Percentiles rank a stretch among this genome's conserved stretches.
Conservation (phyloP, 2,113 vertebrate genomes). For the Toxostoma redivivum region DNA sequence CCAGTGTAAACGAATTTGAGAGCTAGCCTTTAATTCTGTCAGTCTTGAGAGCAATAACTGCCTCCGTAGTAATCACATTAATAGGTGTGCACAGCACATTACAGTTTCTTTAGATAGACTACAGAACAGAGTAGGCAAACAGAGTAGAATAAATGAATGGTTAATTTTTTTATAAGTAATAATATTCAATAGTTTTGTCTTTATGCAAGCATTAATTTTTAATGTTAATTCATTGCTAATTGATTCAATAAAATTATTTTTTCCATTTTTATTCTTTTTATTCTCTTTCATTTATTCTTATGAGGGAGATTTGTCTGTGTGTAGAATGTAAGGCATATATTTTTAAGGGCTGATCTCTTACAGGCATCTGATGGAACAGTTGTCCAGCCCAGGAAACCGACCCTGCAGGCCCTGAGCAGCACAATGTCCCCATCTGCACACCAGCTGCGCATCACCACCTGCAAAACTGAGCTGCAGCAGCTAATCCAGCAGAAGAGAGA, state of each 20-base stretch:
- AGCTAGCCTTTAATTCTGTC: background rate
- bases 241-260: background rate
- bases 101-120: background rate
- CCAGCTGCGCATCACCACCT: slow-evolving; percentile 90
- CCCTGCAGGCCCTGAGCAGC: slow-evolving; percentile 75
- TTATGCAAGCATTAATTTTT: background rate
- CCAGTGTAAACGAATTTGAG: accelerated
- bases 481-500: slow-evolving; percentile 95
- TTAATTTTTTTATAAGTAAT: background rate
- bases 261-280: background rate
- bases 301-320: background rate
- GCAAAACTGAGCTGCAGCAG: slow-evolving; percentile 92
- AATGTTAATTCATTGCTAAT: background rate
- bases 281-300: no score
- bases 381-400: slow-evolving; percentile 74
- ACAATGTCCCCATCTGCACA: slow-evolving; percentile 74
- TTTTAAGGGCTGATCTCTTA: background rate
- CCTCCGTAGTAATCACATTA: background rate
- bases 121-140: background rate
- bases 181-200: background rate
- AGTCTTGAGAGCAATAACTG: background rate
- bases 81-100: background rate
- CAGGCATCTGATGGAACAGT: slow-evolving; percentile 78
- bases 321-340: background rate
- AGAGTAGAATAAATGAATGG: background rate